phyloP scores from a whole-genome alignment of 2,797 vertebrate species.

The Falco rusticolus region DNA sequence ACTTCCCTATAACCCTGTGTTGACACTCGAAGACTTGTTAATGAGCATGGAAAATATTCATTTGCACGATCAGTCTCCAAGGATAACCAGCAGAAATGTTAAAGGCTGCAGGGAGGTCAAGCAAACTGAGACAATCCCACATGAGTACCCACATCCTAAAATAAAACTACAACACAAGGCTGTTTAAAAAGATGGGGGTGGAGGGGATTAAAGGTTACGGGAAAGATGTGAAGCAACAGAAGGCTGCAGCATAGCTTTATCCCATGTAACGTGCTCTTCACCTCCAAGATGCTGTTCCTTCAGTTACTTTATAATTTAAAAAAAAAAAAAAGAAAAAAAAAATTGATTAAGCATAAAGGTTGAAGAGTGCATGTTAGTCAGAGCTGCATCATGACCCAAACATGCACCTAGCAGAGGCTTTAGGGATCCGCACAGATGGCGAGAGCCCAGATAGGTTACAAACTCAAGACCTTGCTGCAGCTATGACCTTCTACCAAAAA shows the following conservation, averaged over 20 bases:
- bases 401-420: fast-evolving
- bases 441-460: not conserved
- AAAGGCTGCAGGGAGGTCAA: not conserved
- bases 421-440: not conserved
- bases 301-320: not conserved
- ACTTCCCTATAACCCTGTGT: not conserved
- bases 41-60: not conserved
- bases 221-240: not conserved
- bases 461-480: not conserved
- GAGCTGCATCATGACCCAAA: not conserved
- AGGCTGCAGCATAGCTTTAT: not conserved
- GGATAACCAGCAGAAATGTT: not conserved
- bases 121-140: not conserved
- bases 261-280: not conserved
- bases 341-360: not conserved
- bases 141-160: not conserved
- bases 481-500: not conserved
- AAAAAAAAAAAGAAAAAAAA: not conserved
- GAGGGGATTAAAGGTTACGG: not conserved
- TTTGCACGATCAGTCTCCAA: not conserved
- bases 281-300: not conserved
- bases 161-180: not conserved
- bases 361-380: not conserved
- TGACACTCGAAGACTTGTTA: not conserved
- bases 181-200: not conserved